These are phyloP conservation scores for Lysandra coridon DNA, from an alignment of 2,888 invertebrate species.

Conservation along the genomic window DNA sequence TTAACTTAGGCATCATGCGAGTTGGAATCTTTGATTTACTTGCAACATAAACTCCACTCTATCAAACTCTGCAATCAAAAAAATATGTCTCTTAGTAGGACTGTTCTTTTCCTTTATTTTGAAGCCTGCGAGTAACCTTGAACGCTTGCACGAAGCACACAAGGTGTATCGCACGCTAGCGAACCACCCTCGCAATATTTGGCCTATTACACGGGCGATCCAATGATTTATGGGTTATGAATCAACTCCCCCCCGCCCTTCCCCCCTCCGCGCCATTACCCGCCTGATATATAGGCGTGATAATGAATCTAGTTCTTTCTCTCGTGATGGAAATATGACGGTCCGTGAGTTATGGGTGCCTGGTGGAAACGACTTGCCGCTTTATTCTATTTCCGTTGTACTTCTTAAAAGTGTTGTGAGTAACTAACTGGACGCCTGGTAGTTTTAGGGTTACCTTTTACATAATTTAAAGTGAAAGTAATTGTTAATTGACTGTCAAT, in stretches of 20 bases:
- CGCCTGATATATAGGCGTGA: constrained; percentile 70
- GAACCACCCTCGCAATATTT: constrained; percentile 64
- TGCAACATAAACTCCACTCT: no score
- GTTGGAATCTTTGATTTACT: no score
- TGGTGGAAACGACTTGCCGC: constrained; percentile 38
- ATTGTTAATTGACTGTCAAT: no score
- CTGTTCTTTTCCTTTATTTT: background rate
- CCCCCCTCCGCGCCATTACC: constrained; percentile 54
- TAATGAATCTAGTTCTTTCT: constrained; percentile 78
- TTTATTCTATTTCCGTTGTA: constrained; percentile 14
- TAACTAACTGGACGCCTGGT: background rate
- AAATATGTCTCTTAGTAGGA: background rate
- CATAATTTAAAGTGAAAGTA: no score
- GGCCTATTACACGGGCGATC: constrained; percentile 69
- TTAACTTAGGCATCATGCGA: background rate
- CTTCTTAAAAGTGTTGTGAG: background rate
- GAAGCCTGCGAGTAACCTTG: background rate
- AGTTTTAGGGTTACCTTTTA: background rate
- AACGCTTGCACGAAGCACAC: background rate
- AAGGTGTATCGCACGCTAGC: constrained; percentile 31
- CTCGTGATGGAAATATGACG: constrained; percentile 75
- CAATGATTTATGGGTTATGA: constrained; percentile 80
- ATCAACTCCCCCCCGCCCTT: constrained; percentile 60
- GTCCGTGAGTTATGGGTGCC: constrained; percentile 46
- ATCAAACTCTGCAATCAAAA: background rate